Conservation (phyloP, 2,888 invertebrate genomes). For the Acanthosepion esculentum region DNA sequence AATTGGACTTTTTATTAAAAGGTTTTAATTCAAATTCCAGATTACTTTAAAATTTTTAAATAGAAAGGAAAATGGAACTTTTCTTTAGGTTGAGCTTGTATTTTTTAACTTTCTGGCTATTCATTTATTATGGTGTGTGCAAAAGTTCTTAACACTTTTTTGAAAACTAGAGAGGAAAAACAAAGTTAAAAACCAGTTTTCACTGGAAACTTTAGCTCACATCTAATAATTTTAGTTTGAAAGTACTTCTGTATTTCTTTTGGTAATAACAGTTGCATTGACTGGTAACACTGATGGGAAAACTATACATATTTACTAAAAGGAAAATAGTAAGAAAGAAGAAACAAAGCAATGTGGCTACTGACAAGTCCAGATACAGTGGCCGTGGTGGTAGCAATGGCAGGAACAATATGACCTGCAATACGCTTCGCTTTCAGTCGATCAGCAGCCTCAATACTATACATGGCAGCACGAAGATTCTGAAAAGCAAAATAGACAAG, state of each 20-base stretch:
- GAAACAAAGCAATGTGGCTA: constrained; percentile 42
- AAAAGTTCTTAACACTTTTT: too few species aligned
- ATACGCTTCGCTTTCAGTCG: constrained; percentile 73
- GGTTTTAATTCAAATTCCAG: too few species aligned
- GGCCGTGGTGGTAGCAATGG: constrained; percentile 76
- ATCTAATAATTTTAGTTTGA: not conserved
- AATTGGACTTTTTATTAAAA: too few species aligned
- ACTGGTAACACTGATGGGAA: not conserved
- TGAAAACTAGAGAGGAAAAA: too few species aligned
- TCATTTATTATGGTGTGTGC: not conserved
- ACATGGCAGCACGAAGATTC: constrained; percentile 75
- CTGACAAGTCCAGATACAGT: constrained; percentile 75
- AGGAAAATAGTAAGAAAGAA: not conserved
- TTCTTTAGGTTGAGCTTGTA: too few species aligned
- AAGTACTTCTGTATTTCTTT: not conserved
- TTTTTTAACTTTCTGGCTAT: too few species aligned
- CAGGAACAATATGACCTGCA: constrained; percentile 76
- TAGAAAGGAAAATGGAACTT: not conserved
- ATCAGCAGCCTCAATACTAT: constrained; percentile 72
- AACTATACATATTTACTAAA: not conserved
- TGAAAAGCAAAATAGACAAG: constrained; percentile 51
- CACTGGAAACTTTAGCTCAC: too few species aligned
- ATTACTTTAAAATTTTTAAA: too few species aligned
- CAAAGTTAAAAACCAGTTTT: too few species aligned
- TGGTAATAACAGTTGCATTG: not conserved